Conservation (phyloP, 2,888 invertebrate species). For the Eledona agricola region DNA sequence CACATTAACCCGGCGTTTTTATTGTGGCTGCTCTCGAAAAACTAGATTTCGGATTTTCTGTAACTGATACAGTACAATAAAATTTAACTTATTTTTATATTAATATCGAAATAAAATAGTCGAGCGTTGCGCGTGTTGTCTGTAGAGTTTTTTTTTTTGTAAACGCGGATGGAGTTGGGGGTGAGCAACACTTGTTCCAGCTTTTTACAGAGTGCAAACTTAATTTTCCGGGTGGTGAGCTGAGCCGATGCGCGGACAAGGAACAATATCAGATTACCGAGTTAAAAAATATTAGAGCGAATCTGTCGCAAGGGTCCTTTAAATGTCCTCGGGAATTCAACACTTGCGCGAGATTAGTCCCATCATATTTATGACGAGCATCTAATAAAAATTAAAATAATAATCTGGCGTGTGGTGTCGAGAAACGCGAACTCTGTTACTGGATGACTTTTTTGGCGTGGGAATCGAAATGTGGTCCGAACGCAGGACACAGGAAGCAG, state of each 20-base stretch:
- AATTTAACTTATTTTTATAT: no score
- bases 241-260: slow-evolving; percentile 61
- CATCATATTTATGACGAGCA: slow-evolving; percentile 29
- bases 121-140: neutral
- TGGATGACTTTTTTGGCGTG: no score
- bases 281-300: slow-evolving; percentile 59
- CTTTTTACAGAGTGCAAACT: slow-evolving; percentile 58
- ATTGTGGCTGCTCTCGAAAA: slow-evolving; percentile 25
- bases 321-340: slow-evolving; percentile 44
- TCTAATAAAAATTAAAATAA: slow-evolving; percentile 27
- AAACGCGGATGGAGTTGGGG: slow-evolving; percentile 4
- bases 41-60: no score
- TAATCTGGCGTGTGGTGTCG: neutral
- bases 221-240: slow-evolving; percentile 64
- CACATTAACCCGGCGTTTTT: slow-evolving; percentile 47
- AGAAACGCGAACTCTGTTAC: slow-evolving; percentile 8
- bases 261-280: slow-evolving; percentile 63
- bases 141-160: slow-evolving; percentile 3
- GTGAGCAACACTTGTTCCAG: slow-evolving; percentile 53
- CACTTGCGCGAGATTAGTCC: slow-evolving; percentile 52
- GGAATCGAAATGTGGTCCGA: slow-evolving; percentile 25
- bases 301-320: slow-evolving; percentile 44
- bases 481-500: slow-evolving; percentile 38
- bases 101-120: slow-evolving; percentile 11
- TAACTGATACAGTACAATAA: no score